Evolutionary conservation across 1,140 invertebrate genomes (phyloP).

Genomic region (Nixonia krombeini): DNA sequence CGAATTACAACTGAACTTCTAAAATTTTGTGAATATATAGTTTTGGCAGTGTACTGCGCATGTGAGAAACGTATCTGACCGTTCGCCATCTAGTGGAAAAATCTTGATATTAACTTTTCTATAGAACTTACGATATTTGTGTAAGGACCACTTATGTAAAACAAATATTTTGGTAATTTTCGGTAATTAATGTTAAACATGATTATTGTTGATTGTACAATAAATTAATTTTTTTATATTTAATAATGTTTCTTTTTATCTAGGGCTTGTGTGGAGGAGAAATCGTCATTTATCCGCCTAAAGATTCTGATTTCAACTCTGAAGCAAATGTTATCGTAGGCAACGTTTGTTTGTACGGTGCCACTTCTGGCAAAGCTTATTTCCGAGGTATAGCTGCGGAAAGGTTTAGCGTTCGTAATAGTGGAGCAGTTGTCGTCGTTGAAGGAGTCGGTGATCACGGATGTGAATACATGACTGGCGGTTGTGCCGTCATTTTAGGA

Average conservation of each 20-base stretch:
- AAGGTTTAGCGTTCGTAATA: constrained; percentile 98
- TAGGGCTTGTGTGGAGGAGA: constrained; percentile 93
- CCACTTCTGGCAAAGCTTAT: constrained; percentile 93
- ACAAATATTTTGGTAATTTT: too few relatives aligned
- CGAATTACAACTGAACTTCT: too few relatives aligned
- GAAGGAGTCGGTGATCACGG: constrained; percentile 98
- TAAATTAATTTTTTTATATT: background rate
- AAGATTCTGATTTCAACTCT: constrained; percentile 85
- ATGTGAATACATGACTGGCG: constrained; percentile 99
- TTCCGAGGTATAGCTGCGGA: constrained; percentile 98
- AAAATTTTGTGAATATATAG: too few relatives aligned
- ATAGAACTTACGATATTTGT: too few relatives aligned
- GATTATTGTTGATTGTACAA: too few relatives aligned
- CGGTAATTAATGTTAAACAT: too few relatives aligned
- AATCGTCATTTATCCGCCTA: constrained; percentile 94
- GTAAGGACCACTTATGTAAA: too few relatives aligned
- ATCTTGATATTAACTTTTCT: too few relatives aligned
- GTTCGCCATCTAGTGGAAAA: too few relatives aligned
- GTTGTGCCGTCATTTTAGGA: constrained; percentile 91
- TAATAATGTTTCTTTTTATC: constrained; percentile 9
- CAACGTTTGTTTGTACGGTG: constrained; percentile 98
- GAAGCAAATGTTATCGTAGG: constrained; percentile 97
- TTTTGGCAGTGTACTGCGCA: too few relatives aligned
- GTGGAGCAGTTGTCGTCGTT: constrained; percentile 92
- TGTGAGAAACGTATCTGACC: too few relatives aligned